Base-by-base conservation (phyloP, 2,888 invertebrate genomes). In the Polydrusus cervinus region DNA sequence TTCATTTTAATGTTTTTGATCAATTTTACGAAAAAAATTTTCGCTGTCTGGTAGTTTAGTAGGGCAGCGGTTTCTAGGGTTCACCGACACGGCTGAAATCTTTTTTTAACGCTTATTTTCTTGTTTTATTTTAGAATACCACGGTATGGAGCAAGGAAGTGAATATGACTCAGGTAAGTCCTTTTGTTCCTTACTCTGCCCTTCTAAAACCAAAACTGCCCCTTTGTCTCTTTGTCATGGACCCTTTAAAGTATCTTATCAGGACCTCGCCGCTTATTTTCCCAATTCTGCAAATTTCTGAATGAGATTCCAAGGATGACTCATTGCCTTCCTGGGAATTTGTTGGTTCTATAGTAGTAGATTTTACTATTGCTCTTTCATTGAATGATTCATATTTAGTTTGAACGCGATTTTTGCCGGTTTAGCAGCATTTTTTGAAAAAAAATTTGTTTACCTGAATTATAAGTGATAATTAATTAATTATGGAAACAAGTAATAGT, bases 131-230 rank as follows among this genome's bases (percentile, higher is more conserved):
- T 79, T 90, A 93, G 94, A 94, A 91, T 94, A 94, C 89, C 93
- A 94, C 87, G 93, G 92, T 85, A 93, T 94, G 93, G 95, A 95
- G 87, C 91, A 92, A 84, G 93, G 93, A 82, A 92, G 92, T 85
- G 94, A 94, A 87, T 95, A 94, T 89, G 95, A 95, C 88, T 92
- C 94, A 88, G 93, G 93, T 91, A 88, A 90, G 90, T 75, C 70
- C 38, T 49, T 67, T 49, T 61, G 47, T 61, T 61, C 51, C 57
- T 60, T 55, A 40, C 13, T 64, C 71, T 43, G 34, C 53, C 64
- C 40, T 51, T 25, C 57, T 68, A 45, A 47, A 40, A 25, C 43
- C 14, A 57, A 73, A 70, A 73, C 53, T 38, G 30, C 40, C 49
- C 67, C 75, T 75, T 75, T 75, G 75, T 75, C 38, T 75, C 60